A percentile compares a stretch with the other conserved stretches of the same genome.
Evolutionary conservation across 2,797 vertebrate genomes (phyloP).

Genomic region (Eurystomus glaucurus): DNA sequence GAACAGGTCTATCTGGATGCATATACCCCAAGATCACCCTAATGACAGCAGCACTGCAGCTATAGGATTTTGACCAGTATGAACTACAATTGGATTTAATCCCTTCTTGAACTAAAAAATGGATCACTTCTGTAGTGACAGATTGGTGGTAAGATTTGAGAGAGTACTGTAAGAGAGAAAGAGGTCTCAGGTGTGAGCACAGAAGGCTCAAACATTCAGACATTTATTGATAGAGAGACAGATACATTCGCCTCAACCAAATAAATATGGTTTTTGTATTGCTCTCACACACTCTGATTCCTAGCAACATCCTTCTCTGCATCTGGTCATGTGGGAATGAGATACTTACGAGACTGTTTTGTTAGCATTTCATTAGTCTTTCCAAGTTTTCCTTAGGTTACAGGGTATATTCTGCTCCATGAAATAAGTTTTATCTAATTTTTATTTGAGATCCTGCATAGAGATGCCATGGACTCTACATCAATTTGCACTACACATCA

Average conservation of each 20-base stretch:
- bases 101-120: not conserved
- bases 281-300: not conserved
- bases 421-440: not conserved
- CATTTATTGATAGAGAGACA: not conserved
- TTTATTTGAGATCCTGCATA: not conserved
- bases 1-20: not conserved
- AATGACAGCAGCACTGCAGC: not conserved
- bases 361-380: not conserved
- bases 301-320: not conserved
- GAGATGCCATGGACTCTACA: not conserved
- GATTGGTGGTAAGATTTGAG: constrained; percentile 2
- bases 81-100: constrained; percentile 5
- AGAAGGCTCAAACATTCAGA: not conserved
- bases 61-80: not conserved
- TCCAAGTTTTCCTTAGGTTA: not conserved
- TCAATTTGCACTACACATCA: not conserved
- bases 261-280: not conserved
- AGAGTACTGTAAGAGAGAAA: not conserved
- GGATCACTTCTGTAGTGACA: constrained; percentile 7
- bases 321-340: not conserved
- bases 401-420: not conserved
- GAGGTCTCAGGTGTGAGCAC: not conserved
- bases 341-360: not conserved
- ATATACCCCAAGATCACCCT: not conserved
- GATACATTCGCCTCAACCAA: not conserved